phyloP scores from a whole-genome alignment of 2,113 vertebrate species.

The Channa argus region DNA sequence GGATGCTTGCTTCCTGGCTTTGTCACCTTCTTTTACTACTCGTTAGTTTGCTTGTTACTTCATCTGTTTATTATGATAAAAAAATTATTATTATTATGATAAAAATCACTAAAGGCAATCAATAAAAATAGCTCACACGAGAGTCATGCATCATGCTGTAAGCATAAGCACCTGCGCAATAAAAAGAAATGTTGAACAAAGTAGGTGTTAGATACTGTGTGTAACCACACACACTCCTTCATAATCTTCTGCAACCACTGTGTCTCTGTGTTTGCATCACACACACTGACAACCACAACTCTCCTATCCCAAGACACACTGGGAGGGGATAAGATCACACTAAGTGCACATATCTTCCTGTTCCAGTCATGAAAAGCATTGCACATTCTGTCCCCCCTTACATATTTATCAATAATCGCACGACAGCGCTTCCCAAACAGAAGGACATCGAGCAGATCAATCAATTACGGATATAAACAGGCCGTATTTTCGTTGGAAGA shows the following conservation, averaged over 20 bases:
- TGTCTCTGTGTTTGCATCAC: background rate
- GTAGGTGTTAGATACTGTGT: background rate
- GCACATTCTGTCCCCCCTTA: constrained; percentile 35
- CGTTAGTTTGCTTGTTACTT: no score
- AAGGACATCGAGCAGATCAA: constrained; percentile 5
- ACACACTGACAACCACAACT: background rate
- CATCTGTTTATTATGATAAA: no score
- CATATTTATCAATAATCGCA: constrained; percentile 48
- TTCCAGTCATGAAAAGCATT: constrained; percentile 40
- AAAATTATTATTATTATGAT: no score
- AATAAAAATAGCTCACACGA: no score
- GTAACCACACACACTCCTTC: background rate
- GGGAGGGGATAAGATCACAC: constrained; percentile 18
- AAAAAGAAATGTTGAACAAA: background rate
- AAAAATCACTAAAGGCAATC: no score
- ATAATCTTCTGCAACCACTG: background rate
- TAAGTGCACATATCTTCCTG: constrained; percentile 40
- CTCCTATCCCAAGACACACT: constrained; percentile 8
- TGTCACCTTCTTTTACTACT: no score
- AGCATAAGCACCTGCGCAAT: background rate
- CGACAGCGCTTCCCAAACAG: background rate
- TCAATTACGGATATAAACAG: constrained; percentile 18
- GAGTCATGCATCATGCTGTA: background rate
- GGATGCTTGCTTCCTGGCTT: no score
- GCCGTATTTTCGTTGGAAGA: background rate